Evolutionary conservation across 2,113 vertebrate genomes (phyloP).

Genomic region (Tretioscincus oriximinensis): DNA sequence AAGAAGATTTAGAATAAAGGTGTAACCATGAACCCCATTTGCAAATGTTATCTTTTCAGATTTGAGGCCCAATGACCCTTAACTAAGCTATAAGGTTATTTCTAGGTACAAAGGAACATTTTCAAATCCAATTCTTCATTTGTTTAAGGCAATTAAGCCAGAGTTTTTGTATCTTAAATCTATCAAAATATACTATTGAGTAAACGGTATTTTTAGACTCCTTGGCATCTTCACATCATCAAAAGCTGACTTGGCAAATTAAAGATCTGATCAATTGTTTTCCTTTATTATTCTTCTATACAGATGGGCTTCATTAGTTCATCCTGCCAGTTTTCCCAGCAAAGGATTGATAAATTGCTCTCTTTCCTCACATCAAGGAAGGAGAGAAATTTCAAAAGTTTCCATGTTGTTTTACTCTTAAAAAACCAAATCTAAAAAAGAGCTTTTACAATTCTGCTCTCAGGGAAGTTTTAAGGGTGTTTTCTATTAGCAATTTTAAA

Average conservation of each 20-base stretch:
- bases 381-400: conserved; percentile 42
- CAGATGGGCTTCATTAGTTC: conserved; percentile 26
- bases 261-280: conserved; percentile 4
- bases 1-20: too few relatives aligned
- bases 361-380: conserved; percentile 33
- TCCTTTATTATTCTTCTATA: conserved; percentile 2
- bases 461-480: conserved; percentile 32
- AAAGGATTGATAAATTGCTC: conserved; percentile 12
- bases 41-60: too few relatives aligned
- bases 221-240: neutral
- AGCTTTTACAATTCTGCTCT: conserved; percentile 59
- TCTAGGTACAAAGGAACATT: too few relatives aligned
- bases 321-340: conserved; percentile 26
- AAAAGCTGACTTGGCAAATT: neutral
- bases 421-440: conserved; percentile 54
- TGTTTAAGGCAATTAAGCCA: neutral
- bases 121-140: too few relatives aligned
- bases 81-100: too few relatives aligned
- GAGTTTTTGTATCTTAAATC: neutral
- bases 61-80: too few relatives aligned
- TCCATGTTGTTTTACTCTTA: conserved; percentile 60
- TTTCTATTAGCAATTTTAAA: conserved; percentile 57
- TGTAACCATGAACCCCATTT: too few relatives aligned
- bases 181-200: neutral
- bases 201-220: neutral